Evolutionary conservation across 2,113 vertebrate genomes (phyloP), one percentile per base, ranked within the genome.

Genomic region (Myrmecophaga tridactyla): DNA sequence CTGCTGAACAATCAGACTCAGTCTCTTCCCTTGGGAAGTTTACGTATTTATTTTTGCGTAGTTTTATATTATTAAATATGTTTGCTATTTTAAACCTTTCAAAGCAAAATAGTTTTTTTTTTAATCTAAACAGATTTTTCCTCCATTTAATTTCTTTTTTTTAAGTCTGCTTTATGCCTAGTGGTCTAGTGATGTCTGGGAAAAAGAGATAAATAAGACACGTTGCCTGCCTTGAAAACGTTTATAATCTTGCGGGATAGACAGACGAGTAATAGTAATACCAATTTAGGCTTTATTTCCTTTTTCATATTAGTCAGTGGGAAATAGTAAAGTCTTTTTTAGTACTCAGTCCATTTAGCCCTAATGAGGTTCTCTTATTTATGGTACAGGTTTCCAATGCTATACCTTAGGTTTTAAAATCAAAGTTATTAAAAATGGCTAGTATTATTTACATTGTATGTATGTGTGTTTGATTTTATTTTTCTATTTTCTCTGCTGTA

Each of bases 401-500:
- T 72, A 0, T 51, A 34, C n/a, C 65, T 78, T 90, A 48, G 67
- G 17, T 85, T 86, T 73, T 91, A 48, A 81, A 94, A 7, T 91
- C 43, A 83, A 7, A 6, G 20, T 87, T 80, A 34, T 72, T 90
- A 82, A 72, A 80, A 82, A 48, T 84, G 39, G 72, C 6, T 63
- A 36, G 63, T 60, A 63, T 4, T 80, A 39, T 83, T 78, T 23
- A 92, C 18, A 3, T 13, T 60, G 2, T 17, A 2, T 89, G 4
- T 83, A 31, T 12, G 10, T 43, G 4, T 56, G 2, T 39, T 70
- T 93, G 90, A 86, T 63, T 86, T 81, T 94, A 3, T 96, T 20
- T 94, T 84, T 76, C 46, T 41, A 11, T 72, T 82, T 67, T 62
- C 69, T 92, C 25, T 83, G 77, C 92, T 97, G 31, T 97, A 99